These are phyloP conservation scores for Calameuta filiformis DNA, from an alignment of 2,888 invertebrate species.

Conservation along the genomic window DNA sequence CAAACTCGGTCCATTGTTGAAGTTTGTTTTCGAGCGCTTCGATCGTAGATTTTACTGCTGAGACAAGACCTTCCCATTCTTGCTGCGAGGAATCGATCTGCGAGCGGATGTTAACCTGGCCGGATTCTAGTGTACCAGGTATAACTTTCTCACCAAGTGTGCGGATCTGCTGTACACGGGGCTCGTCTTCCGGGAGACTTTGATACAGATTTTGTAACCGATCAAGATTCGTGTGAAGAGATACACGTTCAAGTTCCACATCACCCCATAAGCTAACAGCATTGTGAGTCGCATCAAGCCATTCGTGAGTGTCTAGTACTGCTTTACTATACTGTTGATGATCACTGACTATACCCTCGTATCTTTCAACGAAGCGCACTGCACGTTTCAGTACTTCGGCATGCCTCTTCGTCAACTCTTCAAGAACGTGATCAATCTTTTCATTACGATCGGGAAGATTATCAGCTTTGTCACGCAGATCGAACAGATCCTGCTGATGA, in stretches of 20 bases:
- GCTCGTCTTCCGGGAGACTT: constrained; percentile 87
- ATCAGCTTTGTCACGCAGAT: constrained; percentile 83
- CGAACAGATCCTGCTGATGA: constrained; percentile 86
- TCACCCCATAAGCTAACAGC: constrained; percentile 88
- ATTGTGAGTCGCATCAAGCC: constrained; percentile 86
- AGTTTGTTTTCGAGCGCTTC: constrained; percentile 84
- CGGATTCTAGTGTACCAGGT: constrained; percentile 84
- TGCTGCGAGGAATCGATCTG: constrained; percentile 90
- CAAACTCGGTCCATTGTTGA: constrained; percentile 93
- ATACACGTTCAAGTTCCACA: constrained; percentile 83
- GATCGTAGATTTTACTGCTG: constrained; percentile 81
- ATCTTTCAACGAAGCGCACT: constrained; percentile 82
- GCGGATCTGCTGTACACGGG: constrained; percentile 83
- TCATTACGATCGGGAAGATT: constrained; percentile 83
- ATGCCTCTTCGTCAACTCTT: constrained; percentile 78
- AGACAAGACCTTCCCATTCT: constrained; percentile 87
- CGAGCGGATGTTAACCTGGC: constrained; percentile 85
- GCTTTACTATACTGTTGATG: constrained; percentile 91
- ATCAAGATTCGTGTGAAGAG: constrained; percentile 87
- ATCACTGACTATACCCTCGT: constrained; percentile 88
- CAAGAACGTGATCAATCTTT: constrained; percentile 78
- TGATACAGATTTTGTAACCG: constrained; percentile 81
- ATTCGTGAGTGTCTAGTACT: constrained; percentile 87
- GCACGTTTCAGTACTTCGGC: constrained; percentile 76
- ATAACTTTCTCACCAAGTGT: constrained; percentile 90